Percentiles rank a stretch among this genome's conserved stretches.
Conservation (phyloP, 35 echinoderm and acorn worm genomes). For the Apostichopus parvimensis region DNA sequence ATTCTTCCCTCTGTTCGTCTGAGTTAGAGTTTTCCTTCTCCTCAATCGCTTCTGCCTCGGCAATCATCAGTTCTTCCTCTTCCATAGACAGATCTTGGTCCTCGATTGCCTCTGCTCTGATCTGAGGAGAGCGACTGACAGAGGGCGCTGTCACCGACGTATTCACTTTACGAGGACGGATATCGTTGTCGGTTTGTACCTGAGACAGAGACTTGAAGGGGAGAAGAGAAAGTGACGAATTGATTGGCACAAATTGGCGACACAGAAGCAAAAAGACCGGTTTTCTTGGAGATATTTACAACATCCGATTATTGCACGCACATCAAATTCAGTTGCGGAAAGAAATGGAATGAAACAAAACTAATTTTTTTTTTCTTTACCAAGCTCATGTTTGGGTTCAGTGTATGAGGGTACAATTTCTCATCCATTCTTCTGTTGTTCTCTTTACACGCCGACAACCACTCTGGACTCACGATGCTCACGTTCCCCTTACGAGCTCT, state of each 20-base stretch:
- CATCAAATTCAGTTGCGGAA: too few relatives aligned
- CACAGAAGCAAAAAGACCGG: too few relatives aligned
- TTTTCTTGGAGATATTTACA: too few relatives aligned
- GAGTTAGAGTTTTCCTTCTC: conserved; percentile 61
- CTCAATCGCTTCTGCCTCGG: conserved; percentile 59
- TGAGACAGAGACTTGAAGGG: conserved; percentile 24
- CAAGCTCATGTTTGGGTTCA: conserved; percentile 95
- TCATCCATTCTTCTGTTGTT: conserved; percentile 75
- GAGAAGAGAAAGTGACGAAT: neutral
- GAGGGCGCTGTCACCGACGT: neutral
- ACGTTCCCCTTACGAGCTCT: conserved; percentile 66
- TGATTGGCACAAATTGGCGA: too few relatives aligned
- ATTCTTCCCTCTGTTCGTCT: conserved; percentile 75
- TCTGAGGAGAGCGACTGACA: neutral
- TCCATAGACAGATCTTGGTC: conserved; percentile 58
- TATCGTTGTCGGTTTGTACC: neutral
- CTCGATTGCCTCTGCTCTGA: neutral
- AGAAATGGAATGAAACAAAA: too few relatives aligned
- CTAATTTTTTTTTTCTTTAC: conserved; percentile 50
- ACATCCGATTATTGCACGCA: too few relatives aligned
- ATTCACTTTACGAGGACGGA: neutral
- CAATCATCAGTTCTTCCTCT: conserved; percentile 80
- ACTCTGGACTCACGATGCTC: conserved; percentile 78
- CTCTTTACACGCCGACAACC: conserved; percentile 83
- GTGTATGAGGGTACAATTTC: conserved; percentile 84